phyloP scores from a whole-genome alignment of 2,888 invertebrate genomes.

The Pristionchus exspectatus region DNA sequence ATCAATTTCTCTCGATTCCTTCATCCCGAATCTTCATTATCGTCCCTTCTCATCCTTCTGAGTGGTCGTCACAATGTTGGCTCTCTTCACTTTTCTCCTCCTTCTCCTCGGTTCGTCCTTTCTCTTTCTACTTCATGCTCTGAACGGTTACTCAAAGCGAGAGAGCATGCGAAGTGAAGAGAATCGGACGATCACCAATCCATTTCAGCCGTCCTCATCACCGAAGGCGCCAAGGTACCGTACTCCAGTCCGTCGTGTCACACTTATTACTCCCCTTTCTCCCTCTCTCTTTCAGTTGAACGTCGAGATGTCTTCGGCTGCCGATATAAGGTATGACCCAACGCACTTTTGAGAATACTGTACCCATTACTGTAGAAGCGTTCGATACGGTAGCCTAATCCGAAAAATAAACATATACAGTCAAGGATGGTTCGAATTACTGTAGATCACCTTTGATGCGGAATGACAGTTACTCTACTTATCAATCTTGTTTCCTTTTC shows the following conservation, averaged over 20 bases:
- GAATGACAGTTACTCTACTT: too few species aligned
- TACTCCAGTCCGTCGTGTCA: too few species aligned
- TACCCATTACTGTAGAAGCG: too few species aligned
- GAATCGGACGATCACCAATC: not conserved
- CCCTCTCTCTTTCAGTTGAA: not conserved
- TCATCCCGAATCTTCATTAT: not conserved
- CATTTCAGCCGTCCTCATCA: not conserved
- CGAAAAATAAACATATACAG: too few species aligned
- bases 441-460: not conserved
- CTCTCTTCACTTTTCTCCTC: conserved; percentile 1
- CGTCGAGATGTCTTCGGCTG: not conserved
- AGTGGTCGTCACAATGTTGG: not conserved
- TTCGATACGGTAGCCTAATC: too few species aligned
- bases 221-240: too few species aligned
- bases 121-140: not conserved
- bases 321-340: not conserved
- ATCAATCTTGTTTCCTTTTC: not conserved
- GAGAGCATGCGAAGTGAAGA: too few species aligned
- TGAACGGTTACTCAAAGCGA: not conserved
- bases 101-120: not conserved
- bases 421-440: not conserved
- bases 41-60: not conserved
- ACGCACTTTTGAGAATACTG: not conserved
- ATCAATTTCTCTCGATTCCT: too few species aligned
- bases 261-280: too few species aligned